Percentiles rank a stretch among this genome's conserved stretches.
These are phyloP conservation scores for Lissonota sp. DNA, from an alignment of 2,888 invertebrate genomes.

Conservation along the genomic window DNA sequence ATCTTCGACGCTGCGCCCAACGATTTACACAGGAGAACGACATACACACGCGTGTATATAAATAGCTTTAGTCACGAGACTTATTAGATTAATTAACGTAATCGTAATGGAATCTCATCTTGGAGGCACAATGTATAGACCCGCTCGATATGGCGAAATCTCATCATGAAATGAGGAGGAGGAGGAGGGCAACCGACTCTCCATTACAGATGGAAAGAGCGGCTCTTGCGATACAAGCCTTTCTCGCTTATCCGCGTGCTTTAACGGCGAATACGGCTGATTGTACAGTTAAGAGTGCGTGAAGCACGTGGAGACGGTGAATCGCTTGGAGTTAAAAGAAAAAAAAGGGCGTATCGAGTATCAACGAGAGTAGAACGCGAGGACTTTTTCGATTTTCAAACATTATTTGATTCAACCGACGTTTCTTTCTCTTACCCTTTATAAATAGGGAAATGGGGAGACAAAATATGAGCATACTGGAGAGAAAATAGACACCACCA, in stretches of 20 bases:
- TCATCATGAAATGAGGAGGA: constrained; percentile 53
- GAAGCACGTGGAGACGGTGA: constrained; percentile 58
- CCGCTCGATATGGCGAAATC: constrained; percentile 75
- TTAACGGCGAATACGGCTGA: neutral
- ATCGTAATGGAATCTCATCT: constrained; percentile 82
- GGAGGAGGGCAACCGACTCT: no score
- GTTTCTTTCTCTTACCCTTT: no score
- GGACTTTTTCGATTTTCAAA: no score
- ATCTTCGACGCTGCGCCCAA: neutral
- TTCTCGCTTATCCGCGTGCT: constrained; percentile 53
- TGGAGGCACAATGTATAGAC: constrained; percentile 79
- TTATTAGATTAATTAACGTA: constrained; percentile 81
- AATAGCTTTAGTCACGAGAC: constrained; percentile 58
- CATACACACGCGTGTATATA: constrained; percentile 4
- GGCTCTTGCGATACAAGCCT: neutral
- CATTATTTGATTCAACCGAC: no score
- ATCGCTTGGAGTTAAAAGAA: no score
- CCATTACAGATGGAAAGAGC: no score
- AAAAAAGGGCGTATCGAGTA: no score
- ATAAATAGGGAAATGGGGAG: no score
- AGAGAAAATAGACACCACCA: no score
- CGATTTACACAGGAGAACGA: no score
- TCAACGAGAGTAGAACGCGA: no score
- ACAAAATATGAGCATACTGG: no score
- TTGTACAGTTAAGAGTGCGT: constrained; percentile 22